These are phyloP conservation scores for Semicossyphus pulcher DNA, from an alignment of 2,113 vertebrate species.

Conservation along the genomic window DNA sequence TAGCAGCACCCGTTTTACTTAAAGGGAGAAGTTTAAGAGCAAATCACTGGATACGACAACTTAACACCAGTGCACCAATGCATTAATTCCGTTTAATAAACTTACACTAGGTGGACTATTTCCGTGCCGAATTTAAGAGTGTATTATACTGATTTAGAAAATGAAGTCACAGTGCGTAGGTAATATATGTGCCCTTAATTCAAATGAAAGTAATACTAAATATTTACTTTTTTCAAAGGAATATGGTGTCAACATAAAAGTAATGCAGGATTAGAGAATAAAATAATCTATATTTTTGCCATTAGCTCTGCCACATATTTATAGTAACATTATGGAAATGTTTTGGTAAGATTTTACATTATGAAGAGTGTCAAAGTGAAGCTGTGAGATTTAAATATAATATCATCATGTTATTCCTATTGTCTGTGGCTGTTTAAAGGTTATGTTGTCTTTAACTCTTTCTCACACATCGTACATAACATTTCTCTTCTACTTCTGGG, in stretches of 20 bases:
- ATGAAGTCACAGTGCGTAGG: rapidly evolving
- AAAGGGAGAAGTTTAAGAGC: neutral
- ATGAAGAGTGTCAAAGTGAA: neutral
- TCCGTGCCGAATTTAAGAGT: neutral
- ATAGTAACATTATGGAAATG: neutral
- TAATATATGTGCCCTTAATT: neutral
- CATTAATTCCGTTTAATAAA: neutral
- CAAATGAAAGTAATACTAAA: neutral
- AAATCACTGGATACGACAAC: neutral
- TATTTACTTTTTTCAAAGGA: neutral
- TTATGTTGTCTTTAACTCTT: too few relatives aligned
- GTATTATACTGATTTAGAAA: rapidly evolving
- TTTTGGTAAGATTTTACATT: neutral
- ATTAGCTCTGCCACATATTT: neutral
- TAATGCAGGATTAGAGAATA: too few relatives aligned
- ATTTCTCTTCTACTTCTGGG: too few relatives aligned
- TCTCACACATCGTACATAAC: too few relatives aligned
- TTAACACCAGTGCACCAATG: neutral
- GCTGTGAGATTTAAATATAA: neutral
- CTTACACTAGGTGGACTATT: rapidly evolving
- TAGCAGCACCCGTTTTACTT: rapidly evolving
- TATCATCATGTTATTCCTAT: too few relatives aligned
- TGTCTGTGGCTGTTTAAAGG: too few relatives aligned
- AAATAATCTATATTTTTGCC: too few relatives aligned
- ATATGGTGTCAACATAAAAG: neutral